Evolutionary conservation across 2,888 invertebrate genomes (phyloP).

Genomic region (Tetheella fluctuosa): DNA sequence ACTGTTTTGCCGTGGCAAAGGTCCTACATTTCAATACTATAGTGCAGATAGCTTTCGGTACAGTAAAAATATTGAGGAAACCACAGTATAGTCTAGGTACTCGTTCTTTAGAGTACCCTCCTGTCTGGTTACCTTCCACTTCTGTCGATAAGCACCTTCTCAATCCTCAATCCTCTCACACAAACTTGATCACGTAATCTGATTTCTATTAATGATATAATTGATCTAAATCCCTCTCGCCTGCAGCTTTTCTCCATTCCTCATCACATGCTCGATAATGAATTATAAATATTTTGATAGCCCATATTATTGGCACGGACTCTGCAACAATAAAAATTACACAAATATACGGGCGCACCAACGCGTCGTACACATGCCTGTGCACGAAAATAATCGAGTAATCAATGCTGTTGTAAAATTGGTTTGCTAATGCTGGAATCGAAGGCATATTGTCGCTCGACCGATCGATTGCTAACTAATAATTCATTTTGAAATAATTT

Average conservation of each 20-base stretch:
- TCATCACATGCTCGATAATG: conserved; percentile 9
- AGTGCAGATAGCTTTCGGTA: too few species aligned
- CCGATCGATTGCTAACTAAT: neutral
- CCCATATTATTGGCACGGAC: neutral
- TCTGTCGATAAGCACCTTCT: too few species aligned
- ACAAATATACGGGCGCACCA: neutral
- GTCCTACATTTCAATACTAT: too few species aligned
- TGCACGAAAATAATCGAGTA: neutral
- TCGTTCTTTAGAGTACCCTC: too few species aligned
- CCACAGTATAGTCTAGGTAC: too few species aligned
- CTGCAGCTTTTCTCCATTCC: neutral
- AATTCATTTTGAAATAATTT: too few species aligned
- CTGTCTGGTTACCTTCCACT: too few species aligned
- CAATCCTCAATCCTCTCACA: too few species aligned
- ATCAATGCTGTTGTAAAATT: neutral
- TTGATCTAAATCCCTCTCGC: neutral
- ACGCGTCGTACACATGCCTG: conserved; percentile 1
- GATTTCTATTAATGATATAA: neutral
- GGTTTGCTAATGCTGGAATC: neutral
- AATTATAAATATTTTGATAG: conserved; percentile 13
- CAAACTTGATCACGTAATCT: neutral
- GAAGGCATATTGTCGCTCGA: neutral
- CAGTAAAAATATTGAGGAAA: too few species aligned
- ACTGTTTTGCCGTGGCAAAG: too few species aligned
- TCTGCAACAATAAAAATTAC: conserved; percentile 6